phyloP scores from a whole-genome alignment of 2,113 vertebrate genomes.

The Setophaga petechia region DNA sequence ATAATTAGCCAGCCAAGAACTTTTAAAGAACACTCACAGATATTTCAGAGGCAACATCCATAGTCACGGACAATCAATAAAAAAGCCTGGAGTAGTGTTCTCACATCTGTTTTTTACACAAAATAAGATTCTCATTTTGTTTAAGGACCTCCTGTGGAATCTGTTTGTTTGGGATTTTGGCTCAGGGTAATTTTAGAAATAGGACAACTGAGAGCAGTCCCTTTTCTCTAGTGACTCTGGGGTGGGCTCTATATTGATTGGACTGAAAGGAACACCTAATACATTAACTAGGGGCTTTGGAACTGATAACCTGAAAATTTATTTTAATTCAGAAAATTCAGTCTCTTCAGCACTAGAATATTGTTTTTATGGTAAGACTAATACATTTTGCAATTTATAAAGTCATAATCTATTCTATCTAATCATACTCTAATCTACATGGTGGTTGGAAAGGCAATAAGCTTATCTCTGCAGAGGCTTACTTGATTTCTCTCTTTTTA shows the following conservation, averaged over 20 bases:
- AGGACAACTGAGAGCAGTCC: neutral
- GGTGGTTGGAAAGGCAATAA: neutral
- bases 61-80: rapidly evolving
- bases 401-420: neutral
- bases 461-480: neutral
- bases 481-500: neutral
- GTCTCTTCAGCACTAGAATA: neutral
- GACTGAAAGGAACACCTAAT: neutral
- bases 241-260: neutral
- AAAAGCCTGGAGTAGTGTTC: neutral
- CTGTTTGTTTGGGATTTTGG: neutral
- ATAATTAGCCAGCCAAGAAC: neutral
- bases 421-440: neutral
- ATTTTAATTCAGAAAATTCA: neutral
- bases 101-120: neutral
- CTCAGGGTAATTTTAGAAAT: neutral
- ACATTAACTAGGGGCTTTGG: neutral
- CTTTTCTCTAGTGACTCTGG: neutral
- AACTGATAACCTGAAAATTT: neutral
- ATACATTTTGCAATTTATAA: neutral
- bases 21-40: neutral
- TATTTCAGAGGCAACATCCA: neutral
- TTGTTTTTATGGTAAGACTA: neutral
- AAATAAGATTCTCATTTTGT: neutral
- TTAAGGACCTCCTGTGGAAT: neutral